Conservation (phyloP, 2,888 invertebrate genomes). For the Colletes collaris region DNA sequence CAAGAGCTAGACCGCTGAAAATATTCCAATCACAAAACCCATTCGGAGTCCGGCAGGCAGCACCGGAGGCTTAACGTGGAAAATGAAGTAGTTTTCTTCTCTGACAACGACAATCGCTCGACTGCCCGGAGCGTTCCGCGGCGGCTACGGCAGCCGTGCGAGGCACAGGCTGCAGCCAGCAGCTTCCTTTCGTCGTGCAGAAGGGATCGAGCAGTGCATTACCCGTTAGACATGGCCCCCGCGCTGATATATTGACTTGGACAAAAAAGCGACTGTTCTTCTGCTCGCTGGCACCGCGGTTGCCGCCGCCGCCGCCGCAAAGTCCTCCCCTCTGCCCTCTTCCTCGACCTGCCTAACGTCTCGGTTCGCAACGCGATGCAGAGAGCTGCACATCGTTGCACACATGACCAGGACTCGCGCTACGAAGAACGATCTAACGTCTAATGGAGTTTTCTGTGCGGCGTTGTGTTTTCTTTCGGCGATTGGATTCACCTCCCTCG, state of each 20-base stretch:
- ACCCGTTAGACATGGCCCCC: conserved; percentile 82
- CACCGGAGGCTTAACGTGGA: conserved; percentile 55
- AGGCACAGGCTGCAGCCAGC: conserved; percentile 14
- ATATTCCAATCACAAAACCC: conserved; percentile 25
- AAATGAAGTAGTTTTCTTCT: conserved; percentile 71
- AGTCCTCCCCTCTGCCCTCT: conserved; percentile 40
- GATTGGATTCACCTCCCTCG: conserved; percentile 53
- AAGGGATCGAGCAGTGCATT: conserved; percentile 78
- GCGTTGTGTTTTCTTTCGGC: conserved; percentile 53
- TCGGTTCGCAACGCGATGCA: conserved; percentile 53
- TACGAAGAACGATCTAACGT: conserved; percentile 56
- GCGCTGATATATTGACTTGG: conserved; percentile 81
- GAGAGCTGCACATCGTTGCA: conserved; percentile 18
- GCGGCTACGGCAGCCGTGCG: conserved; percentile 27
- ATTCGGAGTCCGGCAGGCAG: conserved; percentile 31
- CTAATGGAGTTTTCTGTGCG: conserved; percentile 63
- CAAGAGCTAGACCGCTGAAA: conserved; percentile 7
- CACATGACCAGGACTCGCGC: conserved; percentile 22
- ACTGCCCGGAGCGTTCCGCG: conserved; percentile 62
- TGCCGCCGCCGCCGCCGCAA: conserved; percentile 49
- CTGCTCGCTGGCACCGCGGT: conserved; percentile 71
- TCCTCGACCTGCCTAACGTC: conserved; percentile 36
- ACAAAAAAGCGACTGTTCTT: conserved; percentile 80
- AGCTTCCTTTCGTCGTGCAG: conserved; percentile 67
- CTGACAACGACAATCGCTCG: conserved; percentile 66